Base-by-base conservation (phyloP, 1,140 invertebrate species). In the Drosophila micromelanica region DNA sequence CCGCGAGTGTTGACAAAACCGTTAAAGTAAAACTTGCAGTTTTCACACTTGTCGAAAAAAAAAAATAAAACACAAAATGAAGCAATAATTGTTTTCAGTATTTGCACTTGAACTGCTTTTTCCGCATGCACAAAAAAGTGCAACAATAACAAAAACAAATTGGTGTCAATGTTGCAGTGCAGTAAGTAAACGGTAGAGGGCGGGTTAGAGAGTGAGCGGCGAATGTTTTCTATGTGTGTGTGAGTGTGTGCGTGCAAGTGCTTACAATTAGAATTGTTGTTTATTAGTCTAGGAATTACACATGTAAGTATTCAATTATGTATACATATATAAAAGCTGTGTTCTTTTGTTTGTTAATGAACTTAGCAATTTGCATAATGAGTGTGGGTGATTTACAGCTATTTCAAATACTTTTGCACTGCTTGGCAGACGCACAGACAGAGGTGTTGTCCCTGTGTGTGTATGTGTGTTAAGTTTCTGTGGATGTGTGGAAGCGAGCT, bases 81-180 rank as follows among this genome's bases (percentile, higher is more conserved):
- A 70, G 67, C 67, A 74, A 62, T 70, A 46, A 61, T 59, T 52
- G 9, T 68, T 68, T 68, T 61, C 32, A 42, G 51, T 60, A 57
- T 63, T 54, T 76, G 73, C 69, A 76, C 73, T 76, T 76, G 73
- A 76, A 73, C 73, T 73, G 62, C 38, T 76, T 76, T 67, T 65
- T 55, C 62, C 54, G 60, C 55, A 48, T 40, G 43, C 46, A 59
- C 48, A 67, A 55, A 49, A 54, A 27, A 23, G 7, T 20, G 40
- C 27, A 56, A 49, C 32, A 52, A 35, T 38, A 59, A 65, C 23
- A 68, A 59, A 30, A 57, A 32, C 6, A 59, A 63, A 74, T 63
- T 74, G 59, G 59, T 69, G 72, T 74, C 72, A 74, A 74, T 70
- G 72, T 70, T 70, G 65, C 57, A 55, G 35, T 43, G 27, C 38